Percentiles rank a stretch among this genome's conserved stretches.
These are phyloP conservation scores for Harpagus bidentatus DNA, from an alignment of 2,113 vertebrate species.

Conservation along the genomic window DNA sequence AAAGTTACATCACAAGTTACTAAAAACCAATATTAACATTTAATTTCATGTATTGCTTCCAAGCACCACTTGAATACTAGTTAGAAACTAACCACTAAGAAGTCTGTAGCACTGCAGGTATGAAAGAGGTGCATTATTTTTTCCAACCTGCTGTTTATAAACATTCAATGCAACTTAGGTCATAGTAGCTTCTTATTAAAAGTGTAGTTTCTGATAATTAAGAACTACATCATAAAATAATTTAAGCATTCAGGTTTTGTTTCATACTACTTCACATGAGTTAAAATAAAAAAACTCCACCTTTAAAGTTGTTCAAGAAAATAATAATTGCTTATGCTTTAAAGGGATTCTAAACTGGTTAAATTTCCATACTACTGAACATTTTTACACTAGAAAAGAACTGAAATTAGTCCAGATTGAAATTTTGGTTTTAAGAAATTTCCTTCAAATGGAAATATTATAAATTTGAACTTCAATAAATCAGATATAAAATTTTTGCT, in stretches of 20 bases:
- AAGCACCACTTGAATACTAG: slow-evolving; percentile 3
- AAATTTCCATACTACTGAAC: not conserved
- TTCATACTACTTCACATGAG: not conserved
- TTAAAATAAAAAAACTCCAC: not conserved
- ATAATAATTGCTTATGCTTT: not conserved
- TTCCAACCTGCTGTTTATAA: not conserved
- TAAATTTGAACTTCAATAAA: not conserved
- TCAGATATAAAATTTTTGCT: not conserved
- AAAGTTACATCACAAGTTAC: not conserved
- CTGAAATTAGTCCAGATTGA: not conserved
- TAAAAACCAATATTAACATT: slow-evolving; percentile 7
- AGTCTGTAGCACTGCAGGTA: not conserved
- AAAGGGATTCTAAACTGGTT: not conserved
- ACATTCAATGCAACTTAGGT: not conserved
- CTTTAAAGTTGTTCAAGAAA: not conserved
- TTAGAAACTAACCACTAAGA: slow-evolving; percentile 9
- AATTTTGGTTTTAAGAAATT: not conserved
- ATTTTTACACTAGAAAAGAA: not conserved
- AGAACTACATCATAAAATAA: not conserved
- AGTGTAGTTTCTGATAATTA: not conserved
- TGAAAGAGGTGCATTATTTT: not conserved
- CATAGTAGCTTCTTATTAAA: not conserved
- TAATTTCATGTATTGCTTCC: slow-evolving; percentile 8
- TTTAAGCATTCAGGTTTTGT: not conserved
- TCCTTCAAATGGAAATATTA: not conserved